A percentile compares a stretch with the other conserved stretches of the same genome.
Evolutionary conservation across 2,113 vertebrate genomes (phyloP).

Genomic region (Zootoca vivipara): DNA sequence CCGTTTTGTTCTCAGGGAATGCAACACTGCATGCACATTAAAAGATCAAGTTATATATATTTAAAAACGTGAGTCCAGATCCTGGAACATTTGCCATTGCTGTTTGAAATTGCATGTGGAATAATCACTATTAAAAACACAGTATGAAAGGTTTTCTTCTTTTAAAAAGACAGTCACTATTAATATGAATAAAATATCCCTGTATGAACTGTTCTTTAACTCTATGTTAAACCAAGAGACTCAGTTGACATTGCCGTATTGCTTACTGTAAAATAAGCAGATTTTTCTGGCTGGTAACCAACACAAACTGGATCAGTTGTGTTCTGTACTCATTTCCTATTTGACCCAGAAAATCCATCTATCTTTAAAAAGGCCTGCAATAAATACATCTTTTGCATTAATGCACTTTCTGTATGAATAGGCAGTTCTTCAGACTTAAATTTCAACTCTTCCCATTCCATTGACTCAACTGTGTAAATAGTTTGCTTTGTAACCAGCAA

Average conservation of each 20-base stretch:
- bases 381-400: neutral
- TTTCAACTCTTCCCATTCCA: neutral
- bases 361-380: neutral
- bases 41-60: neutral
- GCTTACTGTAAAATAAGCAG: neutral
- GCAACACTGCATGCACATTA: neutral
- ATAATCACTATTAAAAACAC: neutral
- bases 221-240: neutral
- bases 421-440: neutral
- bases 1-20: fast-evolving
- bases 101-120: neutral
- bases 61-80: neutral
- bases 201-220: neutral
- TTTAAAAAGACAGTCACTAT: neutral
- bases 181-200: neutral
- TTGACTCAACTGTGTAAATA: slow-evolving; percentile 2
- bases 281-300: neutral
- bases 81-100: neutral
- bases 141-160: neutral
- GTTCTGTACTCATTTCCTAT: neutral
- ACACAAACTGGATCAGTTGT: neutral
- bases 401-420: slow-evolving; percentile 9
- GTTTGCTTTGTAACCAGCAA: slow-evolving; percentile 18
- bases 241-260: slow-evolving; percentile 2
- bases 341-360: neutral